These are phyloP conservation scores for Porites lobata DNA, from an alignment of 92 coral and sea anemone genomes.

Conservation along the genomic window DNA sequence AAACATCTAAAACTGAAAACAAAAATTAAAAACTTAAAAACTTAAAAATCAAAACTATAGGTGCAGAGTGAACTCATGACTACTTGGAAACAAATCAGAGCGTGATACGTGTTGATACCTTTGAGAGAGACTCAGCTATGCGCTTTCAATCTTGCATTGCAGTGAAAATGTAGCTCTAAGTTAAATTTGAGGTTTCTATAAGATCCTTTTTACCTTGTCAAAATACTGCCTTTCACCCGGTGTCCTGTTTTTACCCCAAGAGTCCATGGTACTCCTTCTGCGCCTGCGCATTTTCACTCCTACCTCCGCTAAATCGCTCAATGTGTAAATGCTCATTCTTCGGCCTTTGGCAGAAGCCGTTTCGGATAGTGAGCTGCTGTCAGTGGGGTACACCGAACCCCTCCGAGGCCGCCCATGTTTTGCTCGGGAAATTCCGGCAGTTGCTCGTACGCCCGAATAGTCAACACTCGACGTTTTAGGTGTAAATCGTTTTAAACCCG, in stretches of 20 bases:
- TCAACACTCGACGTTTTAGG: constrained; percentile 66
- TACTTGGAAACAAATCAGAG: too few species aligned
- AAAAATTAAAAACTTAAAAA: too few species aligned
- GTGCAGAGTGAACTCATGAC: too few species aligned
- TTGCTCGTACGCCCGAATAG: constrained; percentile 78
- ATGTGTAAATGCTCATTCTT: constrained; percentile 74
- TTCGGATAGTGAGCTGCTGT: constrained; percentile 37
- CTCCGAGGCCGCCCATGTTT: constrained; percentile 76
- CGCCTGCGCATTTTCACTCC: constrained; percentile 78
- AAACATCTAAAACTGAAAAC: too few species aligned
- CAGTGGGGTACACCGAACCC: constrained; percentile 51
- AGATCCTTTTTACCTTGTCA: constrained; percentile 78
- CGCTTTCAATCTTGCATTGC: too few species aligned
- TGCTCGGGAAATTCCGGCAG: constrained; percentile 84
- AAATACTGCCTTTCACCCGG: constrained; percentile 79
- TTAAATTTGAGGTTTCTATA: background rate
- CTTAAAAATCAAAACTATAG: too few species aligned
- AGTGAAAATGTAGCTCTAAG: background rate
- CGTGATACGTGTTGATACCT: too few species aligned
- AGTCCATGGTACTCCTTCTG: constrained; percentile 81
- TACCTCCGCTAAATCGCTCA: constrained; percentile 79
- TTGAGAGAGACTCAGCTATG: too few species aligned
- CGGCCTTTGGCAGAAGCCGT: constrained; percentile 61
- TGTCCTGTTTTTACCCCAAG: constrained; percentile 79
- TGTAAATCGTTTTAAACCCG: constrained; percentile 39